Conservation (phyloP, 2,113 vertebrate species). For the Nothobranchius kuhntae region DNA sequence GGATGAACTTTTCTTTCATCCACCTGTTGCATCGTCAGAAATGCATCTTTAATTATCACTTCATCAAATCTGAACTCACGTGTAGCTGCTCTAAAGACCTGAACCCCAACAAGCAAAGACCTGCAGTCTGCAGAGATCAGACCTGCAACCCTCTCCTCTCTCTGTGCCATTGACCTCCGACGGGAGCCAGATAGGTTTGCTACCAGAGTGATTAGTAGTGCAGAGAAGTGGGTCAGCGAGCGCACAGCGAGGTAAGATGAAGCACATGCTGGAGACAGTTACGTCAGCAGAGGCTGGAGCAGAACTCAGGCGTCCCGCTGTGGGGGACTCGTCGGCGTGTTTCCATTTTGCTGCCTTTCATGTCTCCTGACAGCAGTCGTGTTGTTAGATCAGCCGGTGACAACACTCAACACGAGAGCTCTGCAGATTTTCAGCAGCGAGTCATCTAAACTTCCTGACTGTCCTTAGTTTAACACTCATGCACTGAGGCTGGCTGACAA, state of each 20-base stretch:
- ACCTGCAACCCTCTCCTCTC: too few relatives aligned
- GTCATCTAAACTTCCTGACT: neutral
- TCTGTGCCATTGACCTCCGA: neutral
- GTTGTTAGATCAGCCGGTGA: slow-evolving; percentile 30
- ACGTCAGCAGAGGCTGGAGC: slow-evolving; percentile 31
- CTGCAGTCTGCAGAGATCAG: too few relatives aligned
- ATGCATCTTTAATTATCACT: too few relatives aligned
- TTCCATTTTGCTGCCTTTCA: slow-evolving; percentile 16
- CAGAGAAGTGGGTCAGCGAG: slow-evolving; percentile 54
- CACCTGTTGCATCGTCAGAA: too few relatives aligned
- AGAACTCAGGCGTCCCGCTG: slow-evolving; percentile 30
- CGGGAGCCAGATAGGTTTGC: neutral
- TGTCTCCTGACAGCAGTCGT: slow-evolving; percentile 39
- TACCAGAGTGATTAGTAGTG: slow-evolving; percentile 19
- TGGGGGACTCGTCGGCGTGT: slow-evolving; percentile 15
- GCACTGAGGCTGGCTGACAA: too few relatives aligned
- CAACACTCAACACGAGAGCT: slow-evolving; percentile 32
- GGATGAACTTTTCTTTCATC: too few relatives aligned
- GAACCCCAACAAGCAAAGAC: too few relatives aligned
- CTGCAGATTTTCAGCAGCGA: neutral
- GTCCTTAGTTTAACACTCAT: too few relatives aligned
- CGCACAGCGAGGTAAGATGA: slow-evolving; percentile 31
- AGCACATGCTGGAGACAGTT: slow-evolving; percentile 3
- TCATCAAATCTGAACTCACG: too few relatives aligned
- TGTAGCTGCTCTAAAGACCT: too few relatives aligned